Percentiles rank a stretch among this genome's conserved stretches.
phyloP scores from a whole-genome alignment of 2,888 invertebrate genomes.

The Phorcus lineatus region DNA sequence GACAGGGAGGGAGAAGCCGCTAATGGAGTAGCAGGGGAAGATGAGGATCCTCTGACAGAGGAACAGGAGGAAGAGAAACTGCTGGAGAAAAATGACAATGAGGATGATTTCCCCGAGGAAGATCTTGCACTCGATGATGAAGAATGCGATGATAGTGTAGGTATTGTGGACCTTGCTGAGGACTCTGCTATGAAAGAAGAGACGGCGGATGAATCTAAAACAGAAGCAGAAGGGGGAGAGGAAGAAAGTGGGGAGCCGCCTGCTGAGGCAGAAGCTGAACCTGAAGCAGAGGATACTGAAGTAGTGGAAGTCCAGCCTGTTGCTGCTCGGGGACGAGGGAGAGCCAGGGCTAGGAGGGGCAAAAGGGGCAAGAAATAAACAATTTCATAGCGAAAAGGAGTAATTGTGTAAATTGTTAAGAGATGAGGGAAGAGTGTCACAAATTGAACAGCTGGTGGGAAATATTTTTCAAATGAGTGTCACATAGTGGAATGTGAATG shows the following conservation, averaged over 20 bases:
- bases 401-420: background rate
- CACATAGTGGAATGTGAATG: too few relatives aligned
- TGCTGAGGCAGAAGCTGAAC: background rate
- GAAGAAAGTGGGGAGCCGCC: background rate
- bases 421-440: background rate
- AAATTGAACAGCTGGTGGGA: too few relatives aligned
- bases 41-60: background rate
- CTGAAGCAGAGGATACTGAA: background rate
- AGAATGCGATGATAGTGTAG: constrained; percentile 10
- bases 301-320: background rate
- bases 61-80: constrained; percentile 11
- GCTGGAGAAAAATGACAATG: background rate
- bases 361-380: constrained; percentile 5
- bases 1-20: background rate
- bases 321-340: background rate
- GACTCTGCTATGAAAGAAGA: background rate
- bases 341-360: background rate
- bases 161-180: background rate
- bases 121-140: background rate
- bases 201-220: background rate
- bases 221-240: background rate
- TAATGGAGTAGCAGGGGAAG: background rate
- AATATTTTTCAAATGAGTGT: too few relatives aligned
- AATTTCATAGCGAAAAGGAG: background rate
- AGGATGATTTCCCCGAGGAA: background rate